Evolutionary conservation across 2,113 vertebrate genomes (phyloP), one percentile per base, ranked within the genome.

Genomic region (Otocyon megalotis): DNA sequence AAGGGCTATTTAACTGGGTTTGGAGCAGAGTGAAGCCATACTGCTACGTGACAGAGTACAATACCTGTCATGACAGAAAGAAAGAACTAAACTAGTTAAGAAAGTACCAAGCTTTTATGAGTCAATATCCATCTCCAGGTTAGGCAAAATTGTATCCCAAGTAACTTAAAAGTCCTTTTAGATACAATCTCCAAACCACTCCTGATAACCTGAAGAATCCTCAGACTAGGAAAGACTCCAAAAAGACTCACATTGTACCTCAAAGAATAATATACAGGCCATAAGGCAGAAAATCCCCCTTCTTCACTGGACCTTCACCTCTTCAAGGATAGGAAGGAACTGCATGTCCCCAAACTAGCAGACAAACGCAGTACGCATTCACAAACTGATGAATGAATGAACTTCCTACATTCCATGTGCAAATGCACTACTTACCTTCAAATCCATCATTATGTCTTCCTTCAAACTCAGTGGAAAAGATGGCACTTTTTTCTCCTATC

Each of bases 121-220:
- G 28, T 50, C 56, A 96, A 92, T 77, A 83, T 79, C 43, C 35
- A 83, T 72, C 14, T 80, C 76, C 10, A 76, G 3, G 67, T 84
- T 30, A 82, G 74, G 32, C 83, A 94, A 90, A 96, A 72, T 48
- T 56, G 82, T 2, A 94, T 11, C 19, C 28, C 77, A 93, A 87
- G 77, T 82, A 97, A 92, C 65, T 67, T 92, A 48, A 71, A 85
- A 88, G 62, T 76, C 81, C 67, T 79, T 90, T 90, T 37, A 80
- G 53, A n/a, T 92, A 32, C 50, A 50, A 83, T 79, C 30, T 80
- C 79, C 63, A 94, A 92, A 88, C 24, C 3, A 86, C 20, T 74
- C 58, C 14, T 56, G 35, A 71, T 48, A 93, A 85, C 43, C 16
- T 72, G 17, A 88, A 50, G 56, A 84, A 95, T 58, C 56, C 22